Conservation (phyloP, 2,888 invertebrate genomes). For the Cyaniris semiargus region DNA sequence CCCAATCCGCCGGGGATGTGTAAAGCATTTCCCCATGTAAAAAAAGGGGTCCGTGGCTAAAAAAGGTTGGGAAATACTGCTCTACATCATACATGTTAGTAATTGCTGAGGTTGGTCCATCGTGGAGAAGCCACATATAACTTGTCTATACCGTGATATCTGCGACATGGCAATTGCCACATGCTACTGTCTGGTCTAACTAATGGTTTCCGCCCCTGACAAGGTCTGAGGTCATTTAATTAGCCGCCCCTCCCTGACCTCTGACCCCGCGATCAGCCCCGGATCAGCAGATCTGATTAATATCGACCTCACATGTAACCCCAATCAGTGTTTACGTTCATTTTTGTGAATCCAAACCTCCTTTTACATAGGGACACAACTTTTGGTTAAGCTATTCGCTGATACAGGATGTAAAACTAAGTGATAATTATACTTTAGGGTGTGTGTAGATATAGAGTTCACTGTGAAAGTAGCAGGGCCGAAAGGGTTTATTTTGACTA, state of each 20-base stretch:
- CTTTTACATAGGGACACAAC: background rate
- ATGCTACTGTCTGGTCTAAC: slow-evolving; percentile 4
- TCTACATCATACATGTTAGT: too few relatives aligned
- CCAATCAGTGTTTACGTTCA: background rate
- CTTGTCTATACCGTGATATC: background rate
- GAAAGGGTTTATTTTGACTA: background rate
- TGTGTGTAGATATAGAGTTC: background rate
- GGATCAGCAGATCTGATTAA: slow-evolving; percentile 25
- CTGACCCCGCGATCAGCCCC: slow-evolving; percentile 6
- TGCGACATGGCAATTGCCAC: background rate
- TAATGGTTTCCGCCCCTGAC: slow-evolving; percentile 29
- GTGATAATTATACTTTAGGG: too few relatives aligned
- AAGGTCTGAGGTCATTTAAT: slow-evolving; percentile 29
- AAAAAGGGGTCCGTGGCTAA: too few relatives aligned
- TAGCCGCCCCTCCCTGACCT: slow-evolving; percentile 16
- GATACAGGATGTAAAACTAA: too few relatives aligned
- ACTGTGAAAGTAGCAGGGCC: background rate
- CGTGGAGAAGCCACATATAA: too few relatives aligned
- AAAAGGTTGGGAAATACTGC: too few relatives aligned
- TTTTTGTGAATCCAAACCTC: background rate
- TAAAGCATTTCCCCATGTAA: too few relatives aligned
- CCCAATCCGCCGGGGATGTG: too few relatives aligned
- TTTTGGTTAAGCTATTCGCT: background rate
- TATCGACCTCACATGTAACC: background rate
- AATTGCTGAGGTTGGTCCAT: too few relatives aligned